A percentile compares a stretch with the other conserved stretches of the same genome.
phyloP scores from a whole-genome alignment of 2,797 vertebrate genomes.

The Gymnothorax reevesii region DNA sequence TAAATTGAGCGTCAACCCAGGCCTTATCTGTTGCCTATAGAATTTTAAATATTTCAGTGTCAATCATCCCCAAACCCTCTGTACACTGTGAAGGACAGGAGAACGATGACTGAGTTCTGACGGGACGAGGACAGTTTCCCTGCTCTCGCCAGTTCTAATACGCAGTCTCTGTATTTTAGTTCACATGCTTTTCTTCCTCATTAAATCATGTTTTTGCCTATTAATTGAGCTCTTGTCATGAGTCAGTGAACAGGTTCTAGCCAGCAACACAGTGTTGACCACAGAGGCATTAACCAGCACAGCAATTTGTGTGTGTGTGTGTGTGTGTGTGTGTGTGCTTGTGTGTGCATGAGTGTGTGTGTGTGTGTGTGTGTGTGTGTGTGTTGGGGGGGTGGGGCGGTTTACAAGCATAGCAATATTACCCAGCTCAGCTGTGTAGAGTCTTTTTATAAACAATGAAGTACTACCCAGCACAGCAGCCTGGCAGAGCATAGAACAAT shows the following conservation, averaged over 20 bases:
- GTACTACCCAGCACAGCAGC: too few relatives aligned
- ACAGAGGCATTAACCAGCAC: not conserved
- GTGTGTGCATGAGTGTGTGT: too few relatives aligned
- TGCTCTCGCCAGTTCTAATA: not conserved
- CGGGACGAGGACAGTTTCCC: not conserved
- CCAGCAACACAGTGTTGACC: not conserved
- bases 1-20: not conserved
- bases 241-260: not conserved
- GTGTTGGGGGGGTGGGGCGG: too few relatives aligned
- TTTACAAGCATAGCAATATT: too few relatives aligned
- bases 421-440: too few relatives aligned
- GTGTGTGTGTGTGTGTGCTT: too few relatives aligned
- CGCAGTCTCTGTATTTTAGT: not conserved
- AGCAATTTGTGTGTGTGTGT: too few relatives aligned
- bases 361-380: too few relatives aligned
- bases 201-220: not conserved
- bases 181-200: not conserved
- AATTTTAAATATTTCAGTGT: not conserved
- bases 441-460: too few relatives aligned
- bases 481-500: too few relatives aligned
- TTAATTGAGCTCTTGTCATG: not conserved
- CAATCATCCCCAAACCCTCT: not conserved
- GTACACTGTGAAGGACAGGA: not conserved
- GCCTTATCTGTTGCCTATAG: not conserved
- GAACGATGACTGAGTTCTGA: not conserved